Evolutionary conservation across 2,113 vertebrate genomes (phyloP).

Genomic region (Catharus minimus): DNA sequence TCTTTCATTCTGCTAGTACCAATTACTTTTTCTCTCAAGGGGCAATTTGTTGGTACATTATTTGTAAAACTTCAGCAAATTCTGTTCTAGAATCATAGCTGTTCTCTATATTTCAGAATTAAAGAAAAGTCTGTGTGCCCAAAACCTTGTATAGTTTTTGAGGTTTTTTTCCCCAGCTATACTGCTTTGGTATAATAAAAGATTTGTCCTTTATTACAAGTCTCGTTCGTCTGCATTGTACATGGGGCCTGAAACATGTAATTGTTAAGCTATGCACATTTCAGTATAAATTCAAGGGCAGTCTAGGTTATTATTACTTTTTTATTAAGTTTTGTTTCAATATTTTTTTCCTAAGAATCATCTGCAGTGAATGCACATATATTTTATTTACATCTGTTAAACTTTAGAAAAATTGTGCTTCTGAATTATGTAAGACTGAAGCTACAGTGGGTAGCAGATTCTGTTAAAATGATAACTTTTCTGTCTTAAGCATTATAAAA

Average conservation of each 20-base stretch:
- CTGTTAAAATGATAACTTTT: background rate
- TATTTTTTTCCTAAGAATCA: background rate
- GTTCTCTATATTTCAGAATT: background rate
- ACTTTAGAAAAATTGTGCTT: background rate
- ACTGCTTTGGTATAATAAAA: background rate
- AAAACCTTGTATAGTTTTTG: background rate
- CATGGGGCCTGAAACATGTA: background rate
- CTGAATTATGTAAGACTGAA: background rate
- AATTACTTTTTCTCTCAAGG: background rate
- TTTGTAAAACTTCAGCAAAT: background rate
- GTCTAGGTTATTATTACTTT: background rate
- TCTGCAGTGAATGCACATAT: background rate
- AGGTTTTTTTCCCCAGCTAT: background rate
- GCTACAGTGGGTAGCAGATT: background rate
- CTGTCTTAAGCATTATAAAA: background rate
- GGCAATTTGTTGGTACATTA: background rate
- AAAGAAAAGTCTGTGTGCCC: background rate
- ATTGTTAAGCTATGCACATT: background rate
- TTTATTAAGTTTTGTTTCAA: background rate
- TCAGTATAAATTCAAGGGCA: background rate
- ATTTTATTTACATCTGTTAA: background rate
- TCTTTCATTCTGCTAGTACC: background rate
- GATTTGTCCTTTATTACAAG: background rate
- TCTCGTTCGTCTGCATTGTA: background rate
- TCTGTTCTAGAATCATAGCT: background rate